Conservation (phyloP, 2,797 vertebrate species). For the Pipistrellus kuhlii region DNA sequence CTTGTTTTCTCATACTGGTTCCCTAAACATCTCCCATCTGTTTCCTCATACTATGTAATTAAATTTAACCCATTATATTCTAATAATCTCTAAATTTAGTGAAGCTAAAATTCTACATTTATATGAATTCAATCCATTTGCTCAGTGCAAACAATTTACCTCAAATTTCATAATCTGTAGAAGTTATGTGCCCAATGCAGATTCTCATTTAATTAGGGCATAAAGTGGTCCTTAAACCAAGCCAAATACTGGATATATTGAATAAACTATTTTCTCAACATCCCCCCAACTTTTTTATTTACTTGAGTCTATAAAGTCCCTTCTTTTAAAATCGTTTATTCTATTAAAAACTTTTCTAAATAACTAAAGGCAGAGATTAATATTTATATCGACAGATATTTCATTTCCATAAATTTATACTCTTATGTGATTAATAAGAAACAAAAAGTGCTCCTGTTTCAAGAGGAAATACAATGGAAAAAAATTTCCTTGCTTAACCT, state of each 20-base stretch:
- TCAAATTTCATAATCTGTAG: slow-evolving; percentile 33
- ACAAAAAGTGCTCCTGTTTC: slow-evolving; percentile 22
- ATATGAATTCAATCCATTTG: slow-evolving; percentile 67
- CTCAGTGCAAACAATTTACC: slow-evolving; percentile 54
- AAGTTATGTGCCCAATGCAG: background rate
- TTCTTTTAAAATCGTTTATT: slow-evolving; percentile 26
- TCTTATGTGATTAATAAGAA: background rate
- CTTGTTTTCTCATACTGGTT: slow-evolving; percentile 8
- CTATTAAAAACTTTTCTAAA: slow-evolving; percentile 13
- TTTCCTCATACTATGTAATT: slow-evolving; percentile 80
- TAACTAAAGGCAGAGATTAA: slow-evolving; percentile 51
- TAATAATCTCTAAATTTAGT: slow-evolving; percentile 61
- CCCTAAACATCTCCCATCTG: background rate
- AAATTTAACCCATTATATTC: slow-evolving; percentile 82
- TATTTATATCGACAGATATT: slow-evolving; percentile 22
- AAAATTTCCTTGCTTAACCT: slow-evolving; percentile 41
- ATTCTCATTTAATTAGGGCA: slow-evolving; percentile 51
- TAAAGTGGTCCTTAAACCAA: background rate
- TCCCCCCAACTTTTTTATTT: background rate
- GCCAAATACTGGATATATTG: background rate
- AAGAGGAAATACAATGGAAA: slow-evolving; percentile 42
- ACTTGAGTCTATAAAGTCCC: slow-evolving; percentile 29
- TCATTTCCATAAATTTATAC: slow-evolving; percentile 46
- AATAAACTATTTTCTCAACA: slow-evolving; percentile 30
- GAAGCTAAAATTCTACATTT: slow-evolving; percentile 72